phyloP scores from a whole-genome alignment of 2,113 vertebrate species.

The Psittacula cyanocephala region DNA sequence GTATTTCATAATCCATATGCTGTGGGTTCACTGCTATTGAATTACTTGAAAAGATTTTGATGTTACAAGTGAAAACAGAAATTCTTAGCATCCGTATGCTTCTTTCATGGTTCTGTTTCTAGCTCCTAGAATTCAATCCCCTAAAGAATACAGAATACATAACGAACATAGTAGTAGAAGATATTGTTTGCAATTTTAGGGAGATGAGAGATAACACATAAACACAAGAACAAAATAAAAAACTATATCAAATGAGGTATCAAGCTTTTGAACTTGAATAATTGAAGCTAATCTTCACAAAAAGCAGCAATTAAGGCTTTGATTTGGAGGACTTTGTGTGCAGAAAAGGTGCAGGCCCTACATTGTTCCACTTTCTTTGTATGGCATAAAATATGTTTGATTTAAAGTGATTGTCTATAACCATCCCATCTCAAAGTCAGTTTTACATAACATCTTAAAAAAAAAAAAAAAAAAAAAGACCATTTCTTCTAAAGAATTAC shows the following conservation, averaged over 20 bases:
- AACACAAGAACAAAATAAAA: background rate
- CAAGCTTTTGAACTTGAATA: background rate
- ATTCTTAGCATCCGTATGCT: background rate
- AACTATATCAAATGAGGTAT: background rate
- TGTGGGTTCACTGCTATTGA: background rate
- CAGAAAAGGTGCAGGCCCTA: background rate
- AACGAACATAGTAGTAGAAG: background rate
- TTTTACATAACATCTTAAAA: background rate
- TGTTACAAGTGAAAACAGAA: background rate
- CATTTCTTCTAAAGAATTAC: background rate
- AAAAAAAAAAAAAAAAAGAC: background rate
- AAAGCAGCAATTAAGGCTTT: background rate
- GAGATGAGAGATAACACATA: background rate
- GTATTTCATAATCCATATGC: background rate
- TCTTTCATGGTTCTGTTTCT: background rate
- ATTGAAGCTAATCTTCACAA: background rate
- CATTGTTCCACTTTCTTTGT: background rate
- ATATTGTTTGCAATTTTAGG: background rate
- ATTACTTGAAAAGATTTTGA: background rate
- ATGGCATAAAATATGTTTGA: background rate
- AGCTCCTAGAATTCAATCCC: background rate
- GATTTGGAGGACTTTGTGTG: background rate
- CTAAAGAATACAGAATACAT: background rate
- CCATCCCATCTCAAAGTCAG: background rate
- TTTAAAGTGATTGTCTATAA: background rate